These are phyloP conservation scores for Mnemiopsis leidyi DNA, from an alignment of 37 sponge, comb jelly and placozoan species.

Conservation along the genomic window DNA sequence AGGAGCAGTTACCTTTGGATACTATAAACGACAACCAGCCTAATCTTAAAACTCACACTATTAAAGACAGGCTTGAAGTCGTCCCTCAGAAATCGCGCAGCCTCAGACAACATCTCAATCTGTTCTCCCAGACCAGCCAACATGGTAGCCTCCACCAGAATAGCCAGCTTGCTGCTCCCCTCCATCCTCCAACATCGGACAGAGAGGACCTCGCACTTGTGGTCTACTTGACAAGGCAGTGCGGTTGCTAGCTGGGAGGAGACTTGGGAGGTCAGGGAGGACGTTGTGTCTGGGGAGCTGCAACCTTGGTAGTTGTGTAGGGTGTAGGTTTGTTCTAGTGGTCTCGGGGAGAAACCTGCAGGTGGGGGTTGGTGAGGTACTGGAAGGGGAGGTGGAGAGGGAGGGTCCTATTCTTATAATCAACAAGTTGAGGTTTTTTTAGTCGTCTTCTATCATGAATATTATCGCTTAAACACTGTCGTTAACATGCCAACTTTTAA, in stretches of 20 bases:
- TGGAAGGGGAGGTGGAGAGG: too few species aligned
- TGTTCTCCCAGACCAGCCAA: not conserved
- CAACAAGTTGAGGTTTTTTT: too few species aligned
- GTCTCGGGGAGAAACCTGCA: not conserved
- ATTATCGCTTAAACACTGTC: too few species aligned
- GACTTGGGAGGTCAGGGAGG: not conserved
- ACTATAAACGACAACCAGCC: too few species aligned
- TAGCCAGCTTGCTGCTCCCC: not conserved
- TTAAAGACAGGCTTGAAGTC: not conserved
- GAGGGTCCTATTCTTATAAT: too few species aligned
- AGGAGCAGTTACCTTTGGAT: too few species aligned
- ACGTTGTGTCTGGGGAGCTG: not conserved
- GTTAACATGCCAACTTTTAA: too few species aligned
- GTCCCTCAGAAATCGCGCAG: not conserved
- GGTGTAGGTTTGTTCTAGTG: not conserved
- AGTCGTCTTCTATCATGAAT: too few species aligned
- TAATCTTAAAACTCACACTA: too few species aligned
- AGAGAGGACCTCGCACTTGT: not conserved
- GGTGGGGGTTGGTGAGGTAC: too few species aligned
- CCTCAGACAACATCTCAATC: not conserved
- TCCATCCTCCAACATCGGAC: not conserved
- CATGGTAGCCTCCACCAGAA: not conserved
- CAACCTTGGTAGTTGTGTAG: not conserved
- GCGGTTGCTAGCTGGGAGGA: not conserved
- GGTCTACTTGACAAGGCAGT: not conserved